These are phyloP conservation scores for Etia nguti DNA, from an alignment of 2,113 vertebrate species.

Conservation along the genomic window DNA sequence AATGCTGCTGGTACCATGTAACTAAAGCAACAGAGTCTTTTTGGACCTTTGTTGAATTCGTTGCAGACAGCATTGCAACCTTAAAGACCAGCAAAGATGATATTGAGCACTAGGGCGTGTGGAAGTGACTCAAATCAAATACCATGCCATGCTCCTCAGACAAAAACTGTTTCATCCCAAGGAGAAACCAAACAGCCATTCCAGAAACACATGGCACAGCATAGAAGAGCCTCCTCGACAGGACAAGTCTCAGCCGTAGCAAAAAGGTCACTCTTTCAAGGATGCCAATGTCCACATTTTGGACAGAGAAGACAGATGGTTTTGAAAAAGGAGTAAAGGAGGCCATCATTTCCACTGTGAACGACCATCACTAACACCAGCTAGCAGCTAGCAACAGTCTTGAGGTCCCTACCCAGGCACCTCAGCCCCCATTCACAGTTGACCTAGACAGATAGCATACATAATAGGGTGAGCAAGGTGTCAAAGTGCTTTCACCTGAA, in stretches of 20 bases:
- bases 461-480: background rate
- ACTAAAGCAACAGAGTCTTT: background rate
- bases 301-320: background rate
- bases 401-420: background rate
- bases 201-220: background rate
- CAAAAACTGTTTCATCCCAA: background rate
- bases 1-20: background rate
- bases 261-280: background rate
- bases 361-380: background rate
- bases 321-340: background rate
- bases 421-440: background rate
- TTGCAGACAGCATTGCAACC: background rate
- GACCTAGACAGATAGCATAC: background rate
- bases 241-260: background rate
- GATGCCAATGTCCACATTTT: background rate
- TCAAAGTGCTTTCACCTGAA: background rate
- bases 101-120: background rate
- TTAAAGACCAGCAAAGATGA: background rate
- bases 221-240: background rate
- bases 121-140: background rate
- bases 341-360: background rate
- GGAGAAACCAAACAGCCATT: background rate
- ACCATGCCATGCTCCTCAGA: rapidly evolving
- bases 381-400: background rate
- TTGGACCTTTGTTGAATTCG: background rate